Conservation (phyloP, 2,888 invertebrate species). For the Eilema depressum region DNA sequence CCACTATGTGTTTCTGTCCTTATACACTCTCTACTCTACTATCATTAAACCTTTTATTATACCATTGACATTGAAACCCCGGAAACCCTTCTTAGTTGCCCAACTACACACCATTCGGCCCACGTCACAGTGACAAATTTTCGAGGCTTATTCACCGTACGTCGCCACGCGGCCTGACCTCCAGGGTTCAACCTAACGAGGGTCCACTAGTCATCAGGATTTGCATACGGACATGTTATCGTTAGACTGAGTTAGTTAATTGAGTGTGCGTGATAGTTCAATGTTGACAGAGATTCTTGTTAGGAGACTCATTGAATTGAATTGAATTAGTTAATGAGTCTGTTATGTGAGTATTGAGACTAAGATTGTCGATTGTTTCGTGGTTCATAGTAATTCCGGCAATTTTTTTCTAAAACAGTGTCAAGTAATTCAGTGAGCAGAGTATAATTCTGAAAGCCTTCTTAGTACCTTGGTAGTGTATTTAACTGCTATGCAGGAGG, state of each 20-base stretch:
- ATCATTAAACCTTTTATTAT: slow-evolving; percentile 1
- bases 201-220: slow-evolving; percentile 17
- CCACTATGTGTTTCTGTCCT: background rate
- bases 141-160: background rate
- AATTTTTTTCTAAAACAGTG: background rate
- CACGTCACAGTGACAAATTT: slow-evolving; percentile 14
- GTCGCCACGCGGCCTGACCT: background rate
- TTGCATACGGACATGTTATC: slow-evolving; percentile 15
- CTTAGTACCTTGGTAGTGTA: too few relatives aligned
- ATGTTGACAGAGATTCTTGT: too few relatives aligned
- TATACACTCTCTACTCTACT: background rate
- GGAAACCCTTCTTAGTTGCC: too few relatives aligned
- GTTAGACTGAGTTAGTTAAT: background rate
- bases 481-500: too few relatives aligned
- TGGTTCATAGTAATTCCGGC: background rate
- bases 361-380: background rate
- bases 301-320: too few relatives aligned
- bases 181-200: slow-evolving; percentile 3
- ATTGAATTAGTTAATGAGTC: too few relatives aligned
- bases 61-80: slow-evolving; percentile 6
- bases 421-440: background rate
- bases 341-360: background rate
- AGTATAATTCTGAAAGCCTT: background rate
- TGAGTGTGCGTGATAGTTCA: background rate
- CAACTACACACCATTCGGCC: background rate